A percentile compares a stretch with the other conserved stretches of the same genome.
Evolutionary conservation across 2,797 vertebrate genomes (phyloP).

Genomic region (Erithacus rubecula): DNA sequence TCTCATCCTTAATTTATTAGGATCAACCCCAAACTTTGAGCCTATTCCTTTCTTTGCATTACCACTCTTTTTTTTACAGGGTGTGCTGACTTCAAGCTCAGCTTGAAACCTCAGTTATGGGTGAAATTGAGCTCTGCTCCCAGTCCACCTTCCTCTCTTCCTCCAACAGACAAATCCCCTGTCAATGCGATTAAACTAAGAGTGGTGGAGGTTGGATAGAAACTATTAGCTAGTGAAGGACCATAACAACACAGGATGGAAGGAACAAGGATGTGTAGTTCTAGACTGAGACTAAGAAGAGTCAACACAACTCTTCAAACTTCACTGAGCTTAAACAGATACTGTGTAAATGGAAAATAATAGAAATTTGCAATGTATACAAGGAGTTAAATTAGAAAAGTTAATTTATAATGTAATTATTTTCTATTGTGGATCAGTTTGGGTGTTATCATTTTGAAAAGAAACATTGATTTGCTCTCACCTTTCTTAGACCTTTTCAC

Average conservation of each 20-base stretch:
- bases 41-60: not conserved
- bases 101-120: not conserved
- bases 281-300: not conserved
- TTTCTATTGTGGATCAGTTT: not conserved
- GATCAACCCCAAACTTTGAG: not conserved
- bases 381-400: slow-evolving; percentile 21
- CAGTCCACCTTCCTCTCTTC: not conserved
- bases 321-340: not conserved
- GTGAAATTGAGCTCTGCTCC: not conserved
- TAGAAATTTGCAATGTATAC: not conserved
- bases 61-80: not conserved
- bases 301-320: not conserved
- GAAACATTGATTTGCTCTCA: slow-evolving; percentile 16
- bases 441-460: slow-evolving; percentile 10
- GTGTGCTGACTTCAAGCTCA: not conserved
- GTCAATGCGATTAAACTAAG: not conserved
- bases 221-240: not conserved
- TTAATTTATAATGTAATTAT: slow-evolving; percentile 14
- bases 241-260: not conserved
- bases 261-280: not conserved
- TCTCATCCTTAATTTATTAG: not conserved
- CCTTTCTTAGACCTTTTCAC: slow-evolving; percentile 34
- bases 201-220: not conserved
- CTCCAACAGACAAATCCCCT: not conserved
- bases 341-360: not conserved